Evolutionary conservation across 2,113 vertebrate species (phyloP).

Genomic region (Pseudopodoces humilis): DNA sequence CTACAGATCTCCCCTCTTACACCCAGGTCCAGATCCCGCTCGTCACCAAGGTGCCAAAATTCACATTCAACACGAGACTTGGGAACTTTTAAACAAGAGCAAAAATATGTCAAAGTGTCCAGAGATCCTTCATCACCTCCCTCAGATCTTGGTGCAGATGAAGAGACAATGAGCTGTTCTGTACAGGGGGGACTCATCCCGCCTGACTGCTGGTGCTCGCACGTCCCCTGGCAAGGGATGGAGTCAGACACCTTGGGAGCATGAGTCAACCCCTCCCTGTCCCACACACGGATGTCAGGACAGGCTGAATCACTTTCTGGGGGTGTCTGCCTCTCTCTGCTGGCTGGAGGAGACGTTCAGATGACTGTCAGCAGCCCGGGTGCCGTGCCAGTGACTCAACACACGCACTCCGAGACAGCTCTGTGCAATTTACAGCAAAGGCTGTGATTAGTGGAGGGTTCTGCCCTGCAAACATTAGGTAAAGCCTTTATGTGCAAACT

Average conservation of each 20-base stretch:
- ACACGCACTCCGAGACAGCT: neutral
- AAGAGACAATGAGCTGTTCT: neutral
- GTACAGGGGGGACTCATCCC: neutral
- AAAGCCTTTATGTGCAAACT: neutral
- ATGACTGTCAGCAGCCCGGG: conserved; percentile 47
- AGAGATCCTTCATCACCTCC: neutral
- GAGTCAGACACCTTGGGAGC: conserved; percentile 51
- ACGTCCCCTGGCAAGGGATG: neutral
- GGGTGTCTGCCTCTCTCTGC: conserved; percentile 47
- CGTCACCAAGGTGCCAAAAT: neutral
- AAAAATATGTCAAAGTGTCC: neutral
- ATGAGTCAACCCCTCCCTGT: conserved; percentile 57
- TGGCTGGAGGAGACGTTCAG: conserved; percentile 39
- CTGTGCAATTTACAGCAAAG: neutral
- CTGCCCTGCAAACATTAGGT: neutral
- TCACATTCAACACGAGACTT: neutral
- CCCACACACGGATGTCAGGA: conserved; percentile 54
- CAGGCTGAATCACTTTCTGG: conserved; percentile 64
- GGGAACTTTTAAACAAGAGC: neutral
- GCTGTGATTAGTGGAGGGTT: neutral
- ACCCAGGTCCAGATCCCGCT: neutral
- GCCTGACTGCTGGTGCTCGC: neutral
- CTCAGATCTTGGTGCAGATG: neutral
- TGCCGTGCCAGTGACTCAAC: conserved; percentile 22
- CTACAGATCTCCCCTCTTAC: neutral